Base-by-base conservation (phyloP, 2,888 invertebrate genomes). In the Carcina quercana region DNA sequence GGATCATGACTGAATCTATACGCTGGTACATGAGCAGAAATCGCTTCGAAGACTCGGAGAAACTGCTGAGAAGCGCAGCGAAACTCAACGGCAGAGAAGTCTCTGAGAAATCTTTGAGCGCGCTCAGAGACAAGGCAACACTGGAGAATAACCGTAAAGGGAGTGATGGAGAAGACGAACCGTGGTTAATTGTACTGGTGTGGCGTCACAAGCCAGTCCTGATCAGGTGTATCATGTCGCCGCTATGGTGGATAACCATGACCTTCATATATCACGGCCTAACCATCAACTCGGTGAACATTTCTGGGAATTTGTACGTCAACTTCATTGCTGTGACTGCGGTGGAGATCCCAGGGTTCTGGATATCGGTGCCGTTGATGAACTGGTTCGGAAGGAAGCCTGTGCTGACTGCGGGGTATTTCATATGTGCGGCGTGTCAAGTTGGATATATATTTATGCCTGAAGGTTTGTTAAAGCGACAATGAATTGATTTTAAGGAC, bases 21-120 rank as follows among this genome's bases (percentile, higher is more conserved):
- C 78, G 92, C 38, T 93, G 93, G 92, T 85, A 92, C 30, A 68
- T 93, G 43, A 88, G 89, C 34, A 89, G 90, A 52, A 88, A 88
- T 1, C 84, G 87, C 32, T 86, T 86, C 34, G 85, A 87, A 10
- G 86, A 90, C 42, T 91, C 91, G 0, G 87, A 88, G 45, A 65
- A 63, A 11, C 85, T 91, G 2, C 67, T 91, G 5, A 82, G 83
- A 25, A 85, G 78, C 38, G 87, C 91, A 2, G 89, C 92, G 0
- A 71, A 65, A 43, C 68, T 88, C 0, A 92, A 92, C 42, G 83
- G 80, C 3, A 72, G 43, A 20, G 30, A 53, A n/a, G 30, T 79
- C 2, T 68, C 70, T 2, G 60, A 69, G 1, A 60, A 66, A 25
- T 70, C 70, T 6, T 25, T 76, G 11, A 41, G 47, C 28, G 46